phyloP scores from a whole-genome alignment of 2,888 invertebrate species.

The Cheilosia urbana region DNA sequence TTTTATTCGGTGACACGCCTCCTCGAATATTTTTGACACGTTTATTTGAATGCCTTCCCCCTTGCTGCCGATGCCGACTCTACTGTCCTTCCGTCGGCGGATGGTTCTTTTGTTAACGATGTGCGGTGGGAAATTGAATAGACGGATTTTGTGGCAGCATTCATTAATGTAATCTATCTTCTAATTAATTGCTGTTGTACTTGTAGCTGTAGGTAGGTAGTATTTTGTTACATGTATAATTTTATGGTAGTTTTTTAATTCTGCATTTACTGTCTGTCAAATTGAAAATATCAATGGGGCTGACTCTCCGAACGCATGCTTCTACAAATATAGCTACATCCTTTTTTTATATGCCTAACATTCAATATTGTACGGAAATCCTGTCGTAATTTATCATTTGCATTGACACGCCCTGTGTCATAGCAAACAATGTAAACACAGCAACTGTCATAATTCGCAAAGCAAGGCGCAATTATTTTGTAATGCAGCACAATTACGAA shows the following conservation, averaged over 20 bases:
- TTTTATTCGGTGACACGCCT: constrained; percentile 73
- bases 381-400: constrained; percentile 71
- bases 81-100: constrained; percentile 41
- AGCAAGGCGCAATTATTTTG: constrained; percentile 54
- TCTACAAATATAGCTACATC: background rate
- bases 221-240: constrained; percentile 18
- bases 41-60: constrained; percentile 70
- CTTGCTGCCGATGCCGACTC: constrained; percentile 3
- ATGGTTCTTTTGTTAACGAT: constrained; percentile 71
- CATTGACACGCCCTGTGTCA: constrained; percentile 67
- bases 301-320: background rate
- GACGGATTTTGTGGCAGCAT: constrained; percentile 63
- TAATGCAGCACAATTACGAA: constrained; percentile 53
- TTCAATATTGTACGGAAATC: constrained; percentile 57
- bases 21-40: constrained; percentile 73
- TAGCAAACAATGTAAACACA: constrained; percentile 73
- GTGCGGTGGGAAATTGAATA: constrained; percentile 72
- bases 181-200: constrained; percentile 62
- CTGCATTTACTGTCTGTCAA: constrained; percentile 29
- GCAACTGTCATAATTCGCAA: constrained; percentile 71
- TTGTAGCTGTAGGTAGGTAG: background rate
- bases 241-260: constrained; percentile 16
- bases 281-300: constrained; percentile 16
- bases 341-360: background rate
- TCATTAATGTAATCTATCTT: constrained; percentile 71